These are phyloP conservation scores for Leptocoma aspasia DNA, from an alignment of 2,113 vertebrate species.

Conservation along the genomic window DNA sequence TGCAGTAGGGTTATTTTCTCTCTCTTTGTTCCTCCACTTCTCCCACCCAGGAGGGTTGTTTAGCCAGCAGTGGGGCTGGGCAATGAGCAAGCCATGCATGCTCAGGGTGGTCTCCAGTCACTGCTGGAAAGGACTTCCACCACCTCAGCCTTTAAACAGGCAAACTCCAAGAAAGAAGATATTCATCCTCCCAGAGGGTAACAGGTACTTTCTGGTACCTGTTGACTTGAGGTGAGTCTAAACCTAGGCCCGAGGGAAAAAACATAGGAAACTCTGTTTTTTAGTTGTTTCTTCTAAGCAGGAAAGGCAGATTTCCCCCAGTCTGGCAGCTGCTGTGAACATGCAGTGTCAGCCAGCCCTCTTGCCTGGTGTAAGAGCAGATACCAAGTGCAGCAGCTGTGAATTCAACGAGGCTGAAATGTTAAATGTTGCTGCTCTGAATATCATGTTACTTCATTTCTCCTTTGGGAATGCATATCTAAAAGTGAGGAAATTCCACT, in stretches of 20 bases:
- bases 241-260: neutral
- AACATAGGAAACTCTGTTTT: neutral
- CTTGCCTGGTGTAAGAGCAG: neutral
- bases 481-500: neutral
- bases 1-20: neutral
- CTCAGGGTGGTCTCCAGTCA: neutral
- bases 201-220: neutral
- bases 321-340: neutral
- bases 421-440: neutral
- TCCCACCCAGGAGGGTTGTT: neutral
- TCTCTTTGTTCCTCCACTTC: neutral
- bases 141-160: neutral
- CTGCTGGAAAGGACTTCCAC: neutral
- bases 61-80: neutral
- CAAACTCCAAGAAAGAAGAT: neutral
- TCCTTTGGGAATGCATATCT: neutral
- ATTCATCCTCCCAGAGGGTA: neutral
- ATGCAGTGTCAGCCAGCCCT: neutral
- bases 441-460: neutral
- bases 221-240: neutral
- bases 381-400: neutral
- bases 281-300: neutral
- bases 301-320: neutral
- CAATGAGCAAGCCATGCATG: neutral
- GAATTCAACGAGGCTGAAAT: neutral